Percentiles rank a stretch among this genome's conserved stretches.
These are phyloP conservation scores for Toxotes chatareus DNA, from an alignment of 2,113 vertebrate species.

Conservation along the genomic window DNA sequence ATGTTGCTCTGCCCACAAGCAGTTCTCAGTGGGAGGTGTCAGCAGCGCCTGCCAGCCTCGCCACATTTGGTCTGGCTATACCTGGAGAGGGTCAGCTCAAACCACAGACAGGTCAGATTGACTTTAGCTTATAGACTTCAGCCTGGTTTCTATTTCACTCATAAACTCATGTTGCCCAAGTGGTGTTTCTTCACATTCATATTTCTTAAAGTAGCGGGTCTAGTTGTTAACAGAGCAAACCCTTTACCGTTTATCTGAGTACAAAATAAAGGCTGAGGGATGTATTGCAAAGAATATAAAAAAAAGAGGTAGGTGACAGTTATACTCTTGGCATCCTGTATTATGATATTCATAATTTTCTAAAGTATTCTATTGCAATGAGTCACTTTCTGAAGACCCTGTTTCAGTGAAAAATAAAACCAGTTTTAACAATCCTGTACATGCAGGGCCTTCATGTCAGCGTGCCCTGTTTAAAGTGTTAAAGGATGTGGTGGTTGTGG, in stretches of 20 bases:
- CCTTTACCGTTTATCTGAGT: background rate
- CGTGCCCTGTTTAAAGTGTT: conserved; percentile 10
- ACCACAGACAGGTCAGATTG: background rate
- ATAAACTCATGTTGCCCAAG: background rate
- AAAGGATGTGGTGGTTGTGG: conserved; percentile 20
- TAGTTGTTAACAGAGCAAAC: background rate
- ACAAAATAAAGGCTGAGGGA: background rate
- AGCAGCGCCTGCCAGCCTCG: background rate
- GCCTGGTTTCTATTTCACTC: background rate
- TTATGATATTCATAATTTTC: background rate
- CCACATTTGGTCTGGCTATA: background rate
- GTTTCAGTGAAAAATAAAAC: background rate
- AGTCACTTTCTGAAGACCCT: background rate
- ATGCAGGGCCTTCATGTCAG: background rate
- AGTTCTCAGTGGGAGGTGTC: background rate
- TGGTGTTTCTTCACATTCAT: background rate
- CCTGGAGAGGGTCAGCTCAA: background rate
- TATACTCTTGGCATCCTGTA: background rate
- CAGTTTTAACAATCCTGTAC: conserved; percentile 1
- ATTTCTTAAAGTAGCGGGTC: too few species aligned
- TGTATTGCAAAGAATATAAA: too few species aligned
- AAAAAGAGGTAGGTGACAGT: background rate
- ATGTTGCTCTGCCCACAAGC: background rate
- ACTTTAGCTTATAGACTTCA: background rate
- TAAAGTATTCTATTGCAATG: background rate